Base-by-base conservation (phyloP, 1,140 invertebrate genomes). In the Belonocnema kinseyi region DNA sequence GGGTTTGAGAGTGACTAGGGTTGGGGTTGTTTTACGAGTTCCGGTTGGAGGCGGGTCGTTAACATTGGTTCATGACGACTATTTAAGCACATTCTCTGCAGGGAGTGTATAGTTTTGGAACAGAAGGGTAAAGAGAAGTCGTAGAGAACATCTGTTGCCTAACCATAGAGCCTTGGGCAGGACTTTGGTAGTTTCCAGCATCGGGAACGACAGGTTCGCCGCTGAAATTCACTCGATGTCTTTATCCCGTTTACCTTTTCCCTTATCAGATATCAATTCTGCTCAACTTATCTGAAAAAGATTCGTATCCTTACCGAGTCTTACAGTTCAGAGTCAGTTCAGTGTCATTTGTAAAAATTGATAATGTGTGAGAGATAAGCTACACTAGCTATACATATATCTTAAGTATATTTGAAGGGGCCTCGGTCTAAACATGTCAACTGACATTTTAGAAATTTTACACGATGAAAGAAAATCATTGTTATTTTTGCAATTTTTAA, bases 221-320 rank as follows among this genome's bases (percentile, higher is more conserved):
- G 58, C 46, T 66, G 58, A 66, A 46, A 66, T 66, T 66, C 58
- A 66, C 58, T 66, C 58, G 21, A 66, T 66, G 58, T 40, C 26
- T 3, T 13, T 26, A 66, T 16, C 58, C 58, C 33, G 11, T 3
- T 13, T 26, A 66, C 33, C 58, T 21, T 33, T 61, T 66, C 58
- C 26, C 26, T 3, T 33, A 33, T 40, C 58, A 40, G 58, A 16
- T 46, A 66, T 5, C 26, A 66, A 66, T 66, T n/a, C n/a, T 66
- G 58, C 58, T 66, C 1, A 66, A 66, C 58, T 2, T 1, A 2
- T 26, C 26, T n/a, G n/a, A n/a, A n/a, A n/a, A 26, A 3, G 26
- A 3, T 26, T 1, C 3, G 3, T 26, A 26, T 2, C 26, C 3
- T 3, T 40, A 40, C 8, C 0, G 3, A 5, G 3, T 3, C 8